Conservation (phyloP, 2,888 invertebrate species). For the Bugula neritina region DNA sequence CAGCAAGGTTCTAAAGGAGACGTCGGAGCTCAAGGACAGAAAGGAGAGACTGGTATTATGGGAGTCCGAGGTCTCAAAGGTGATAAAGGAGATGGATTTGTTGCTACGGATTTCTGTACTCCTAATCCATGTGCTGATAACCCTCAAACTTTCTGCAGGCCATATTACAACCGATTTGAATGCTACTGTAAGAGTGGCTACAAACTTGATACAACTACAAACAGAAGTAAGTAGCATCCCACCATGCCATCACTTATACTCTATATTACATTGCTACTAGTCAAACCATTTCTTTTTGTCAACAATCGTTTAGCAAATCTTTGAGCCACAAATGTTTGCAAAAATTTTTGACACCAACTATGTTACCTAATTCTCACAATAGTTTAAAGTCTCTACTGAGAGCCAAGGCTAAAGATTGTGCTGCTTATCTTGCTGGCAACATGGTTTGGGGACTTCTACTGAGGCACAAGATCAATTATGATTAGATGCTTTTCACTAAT, state of each 20-base stretch:
- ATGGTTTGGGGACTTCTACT: too few relatives aligned
- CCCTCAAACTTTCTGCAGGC: not conserved
- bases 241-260: not conserved
- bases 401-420: too few relatives aligned
- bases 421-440: too few relatives aligned
- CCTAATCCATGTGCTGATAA: not conserved
- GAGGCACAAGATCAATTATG: too few relatives aligned
- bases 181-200: conserved; percentile 8
- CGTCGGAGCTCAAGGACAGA: not conserved
- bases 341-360: too few relatives aligned
- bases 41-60: conserved; percentile 2
- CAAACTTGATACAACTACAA: not conserved
- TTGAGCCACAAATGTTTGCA: too few relatives aligned
- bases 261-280: too few relatives aligned
- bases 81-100: conserved; percentile 20
- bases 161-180: conserved; percentile 11
- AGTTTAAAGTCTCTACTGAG: too few relatives aligned
- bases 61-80: conserved; percentile 3
- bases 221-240: not conserved
- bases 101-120: not conserved
- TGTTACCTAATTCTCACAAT: too few relatives aligned
- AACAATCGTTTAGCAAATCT: too few relatives aligned
- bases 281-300: too few relatives aligned
- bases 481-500: too few relatives aligned
- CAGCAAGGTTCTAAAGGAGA: not conserved